phyloP scores from a whole-genome alignment of 2,888 invertebrate genomes.

The Sphinx pinastri region DNA sequence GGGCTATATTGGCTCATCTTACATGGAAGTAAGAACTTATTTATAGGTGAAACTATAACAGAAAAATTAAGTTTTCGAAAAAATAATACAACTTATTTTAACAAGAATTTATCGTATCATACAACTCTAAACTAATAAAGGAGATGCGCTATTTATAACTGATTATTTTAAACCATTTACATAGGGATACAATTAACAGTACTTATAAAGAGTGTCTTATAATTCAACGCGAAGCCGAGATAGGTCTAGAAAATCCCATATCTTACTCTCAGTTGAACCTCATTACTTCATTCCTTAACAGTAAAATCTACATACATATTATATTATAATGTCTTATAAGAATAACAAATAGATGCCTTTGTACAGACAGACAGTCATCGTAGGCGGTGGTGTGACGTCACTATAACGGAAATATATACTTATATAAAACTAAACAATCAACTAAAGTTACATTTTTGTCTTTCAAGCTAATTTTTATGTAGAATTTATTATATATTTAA shows the following conservation, averaged over 20 bases:
- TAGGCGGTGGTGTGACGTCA: constrained; percentile 73
- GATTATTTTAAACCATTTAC: background rate
- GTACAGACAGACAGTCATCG: constrained; percentile 39
- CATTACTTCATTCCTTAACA: background rate
- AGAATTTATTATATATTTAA: background rate
- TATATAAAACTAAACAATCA: constrained; percentile 1
- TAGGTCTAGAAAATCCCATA: background rate
- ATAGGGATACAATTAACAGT: background rate
- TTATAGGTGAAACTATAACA: no score
- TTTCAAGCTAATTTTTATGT: background rate
- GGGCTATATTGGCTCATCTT: no score
- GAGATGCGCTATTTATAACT: background rate
- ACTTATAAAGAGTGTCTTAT: background rate
- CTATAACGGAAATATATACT: constrained; percentile 51
- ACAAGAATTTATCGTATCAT: background rate
- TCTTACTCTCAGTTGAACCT: background rate
- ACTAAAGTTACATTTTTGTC: constrained; percentile 31
- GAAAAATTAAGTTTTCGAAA: background rate
- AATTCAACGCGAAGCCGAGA: background rate
- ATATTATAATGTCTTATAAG: constrained; percentile 9
- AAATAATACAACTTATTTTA: background rate
- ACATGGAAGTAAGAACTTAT: no score
- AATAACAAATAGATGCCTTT: constrained; percentile 26
- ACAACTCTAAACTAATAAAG: background rate
- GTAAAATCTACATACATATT: background rate